phyloP scores from a whole-genome alignment of 1,140 invertebrate species.

The Apis cerana region DNA sequence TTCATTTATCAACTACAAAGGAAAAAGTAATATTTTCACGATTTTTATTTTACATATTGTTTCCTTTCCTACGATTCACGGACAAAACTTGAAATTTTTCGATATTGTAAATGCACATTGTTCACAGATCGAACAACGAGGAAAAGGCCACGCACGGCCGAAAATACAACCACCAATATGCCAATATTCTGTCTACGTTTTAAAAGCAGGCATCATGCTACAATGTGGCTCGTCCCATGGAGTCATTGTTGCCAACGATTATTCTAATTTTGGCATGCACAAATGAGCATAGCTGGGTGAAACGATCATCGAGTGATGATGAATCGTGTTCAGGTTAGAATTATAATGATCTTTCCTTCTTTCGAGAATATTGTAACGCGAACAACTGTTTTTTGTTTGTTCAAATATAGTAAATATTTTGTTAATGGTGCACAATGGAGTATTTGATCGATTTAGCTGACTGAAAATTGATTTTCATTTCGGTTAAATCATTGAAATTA shows the following conservation, averaged over 20 bases:
- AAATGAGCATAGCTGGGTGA: constrained; percentile 6
- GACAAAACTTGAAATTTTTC: neutral
- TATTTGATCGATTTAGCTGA: no score
- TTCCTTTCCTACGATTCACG: neutral
- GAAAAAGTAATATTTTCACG: neutral
- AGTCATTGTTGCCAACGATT: neutral
- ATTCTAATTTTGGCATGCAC: constrained; percentile 9
- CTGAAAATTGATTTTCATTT: no score
- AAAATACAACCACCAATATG: neutral
- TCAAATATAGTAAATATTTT: no score
- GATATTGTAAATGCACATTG: neutral
- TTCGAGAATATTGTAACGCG: neutral
- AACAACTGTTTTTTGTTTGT: neutral
- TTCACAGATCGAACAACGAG: neutral
- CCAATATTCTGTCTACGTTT: neutral
- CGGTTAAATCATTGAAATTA: no score
- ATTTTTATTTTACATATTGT: neutral
- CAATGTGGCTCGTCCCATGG: constrained; percentile 11
- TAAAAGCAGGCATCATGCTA: constrained; percentile 8
- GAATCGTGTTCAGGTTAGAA: neutral
- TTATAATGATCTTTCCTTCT: neutral
- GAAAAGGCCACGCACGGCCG: neutral
- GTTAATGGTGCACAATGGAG: no score
- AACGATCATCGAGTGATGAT: constrained; percentile 13
- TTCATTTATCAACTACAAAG: no score